phyloP scores from a whole-genome alignment of 2,888 invertebrate genomes.

The Leuctra nigra region DNA sequence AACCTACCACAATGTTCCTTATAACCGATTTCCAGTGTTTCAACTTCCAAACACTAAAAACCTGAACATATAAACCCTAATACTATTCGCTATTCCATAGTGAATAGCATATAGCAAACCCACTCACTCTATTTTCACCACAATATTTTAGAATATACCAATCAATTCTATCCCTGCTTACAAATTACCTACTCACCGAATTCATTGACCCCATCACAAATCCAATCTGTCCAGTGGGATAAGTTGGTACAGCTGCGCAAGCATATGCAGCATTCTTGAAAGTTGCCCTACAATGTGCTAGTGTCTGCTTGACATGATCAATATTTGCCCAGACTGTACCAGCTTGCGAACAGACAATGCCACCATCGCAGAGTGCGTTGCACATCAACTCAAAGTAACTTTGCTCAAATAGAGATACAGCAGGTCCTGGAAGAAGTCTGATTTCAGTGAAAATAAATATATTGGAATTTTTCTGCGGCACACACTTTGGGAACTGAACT shows the following conservation, averaged over 20 bases:
- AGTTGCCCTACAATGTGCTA: constrained; percentile 65
- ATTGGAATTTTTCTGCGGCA: too few relatives aligned
- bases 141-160: too few relatives aligned
- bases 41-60: too few relatives aligned
- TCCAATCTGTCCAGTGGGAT: constrained; percentile 96
- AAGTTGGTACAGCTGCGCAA: constrained; percentile 82
- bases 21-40: too few relatives aligned
- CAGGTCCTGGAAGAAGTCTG: constrained; percentile 57
- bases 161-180: too few relatives aligned
- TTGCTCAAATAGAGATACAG: constrained; percentile 64
- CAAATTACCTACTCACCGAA: constrained; percentile 43
- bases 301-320: constrained; percentile 66
- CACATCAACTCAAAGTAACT: constrained; percentile 80
- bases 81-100: too few relatives aligned
- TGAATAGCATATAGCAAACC: neutral
- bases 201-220: constrained; percentile 82
- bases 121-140: too few relatives aligned
- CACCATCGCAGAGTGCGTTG: constrained; percentile 72
- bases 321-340: constrained; percentile 68
- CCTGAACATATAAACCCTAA: too few relatives aligned
- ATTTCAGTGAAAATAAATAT: too few relatives aligned
- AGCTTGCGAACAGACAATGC: constrained; percentile 92
- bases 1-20: too few relatives aligned
- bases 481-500: too few relatives aligned
- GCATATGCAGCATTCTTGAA: constrained; percentile 79